These are phyloP conservation scores for Leptocoma aspasia DNA, from an alignment of 2,113 vertebrate genomes.

Conservation along the genomic window DNA sequence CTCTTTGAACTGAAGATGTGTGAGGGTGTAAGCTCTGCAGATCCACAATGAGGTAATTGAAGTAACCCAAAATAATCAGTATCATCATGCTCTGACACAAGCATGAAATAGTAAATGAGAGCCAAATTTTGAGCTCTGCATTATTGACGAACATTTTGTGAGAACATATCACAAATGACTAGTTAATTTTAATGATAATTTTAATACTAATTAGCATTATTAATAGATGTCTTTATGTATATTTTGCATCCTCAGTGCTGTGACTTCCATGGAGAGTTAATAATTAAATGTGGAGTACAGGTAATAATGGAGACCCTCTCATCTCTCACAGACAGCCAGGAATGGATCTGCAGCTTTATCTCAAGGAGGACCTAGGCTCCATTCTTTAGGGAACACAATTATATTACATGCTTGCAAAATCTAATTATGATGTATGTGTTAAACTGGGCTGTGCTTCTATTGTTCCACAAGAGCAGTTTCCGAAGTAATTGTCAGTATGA, in stretches of 20 bases:
- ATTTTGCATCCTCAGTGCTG: not conserved
- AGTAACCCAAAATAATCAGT: not conserved
- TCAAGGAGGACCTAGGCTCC: not conserved
- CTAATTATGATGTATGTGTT: not conserved
- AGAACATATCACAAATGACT: not conserved
- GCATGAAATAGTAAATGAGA: constrained; percentile 1
- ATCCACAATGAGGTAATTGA: not conserved
- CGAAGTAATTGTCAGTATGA: not conserved
- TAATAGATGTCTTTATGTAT: not conserved
- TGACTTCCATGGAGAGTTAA: not conserved
- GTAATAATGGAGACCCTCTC: not conserved
- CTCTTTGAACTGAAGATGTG: constrained; percentile 11
- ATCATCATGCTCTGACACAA: not conserved
- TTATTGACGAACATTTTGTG: not conserved
- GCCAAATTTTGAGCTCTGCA: not conserved
- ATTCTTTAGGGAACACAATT: not conserved
- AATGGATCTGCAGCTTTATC: not conserved
- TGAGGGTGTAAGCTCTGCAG: not conserved
- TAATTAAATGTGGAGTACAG: not conserved
- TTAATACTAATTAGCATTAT: not conserved
- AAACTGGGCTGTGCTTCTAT: not conserved
- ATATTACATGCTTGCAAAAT: not conserved
- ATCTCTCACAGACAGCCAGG: not conserved
- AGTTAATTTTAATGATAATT: not conserved
- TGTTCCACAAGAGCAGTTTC: not conserved